Conservation (phyloP, 2,888 invertebrate genomes). For the Empis stercorea region DNA sequence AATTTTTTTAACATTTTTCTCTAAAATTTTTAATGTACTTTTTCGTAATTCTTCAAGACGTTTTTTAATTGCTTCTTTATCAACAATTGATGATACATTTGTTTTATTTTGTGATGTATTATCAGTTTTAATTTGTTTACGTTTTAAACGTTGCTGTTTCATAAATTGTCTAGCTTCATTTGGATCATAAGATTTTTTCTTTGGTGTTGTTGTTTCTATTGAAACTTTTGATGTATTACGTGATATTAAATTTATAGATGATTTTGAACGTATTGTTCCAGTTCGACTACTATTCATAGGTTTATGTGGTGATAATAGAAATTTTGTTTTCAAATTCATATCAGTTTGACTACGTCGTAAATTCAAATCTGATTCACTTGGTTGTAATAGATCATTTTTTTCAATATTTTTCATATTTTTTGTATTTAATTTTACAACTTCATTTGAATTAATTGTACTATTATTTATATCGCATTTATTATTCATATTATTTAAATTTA, state of each 20-base stretch:
- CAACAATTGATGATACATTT: constrained; percentile 4
- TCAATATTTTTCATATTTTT: no score
- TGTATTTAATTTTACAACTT: neutral
- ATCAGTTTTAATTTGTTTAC: constrained; percentile 25
- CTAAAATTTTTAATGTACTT: constrained; percentile 35
- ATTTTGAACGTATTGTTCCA: neutral
- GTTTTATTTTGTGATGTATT: constrained; percentile 1
- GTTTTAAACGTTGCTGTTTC: constrained; percentile 40
- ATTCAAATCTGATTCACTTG: no score
- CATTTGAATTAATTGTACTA: no score
- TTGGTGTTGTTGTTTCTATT: constrained; percentile 9
- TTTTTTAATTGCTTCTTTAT: constrained; percentile 35
- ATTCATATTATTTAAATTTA: no score
- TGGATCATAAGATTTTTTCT: constrained; percentile 35
- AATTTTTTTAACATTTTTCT: constrained; percentile 31
- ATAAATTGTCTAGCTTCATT: constrained; percentile 43
- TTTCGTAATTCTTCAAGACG: constrained; percentile 37
- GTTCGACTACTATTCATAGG: neutral
- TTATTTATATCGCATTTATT: no score
- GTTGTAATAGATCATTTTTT: neutral
- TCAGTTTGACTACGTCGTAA: constrained; percentile 13
- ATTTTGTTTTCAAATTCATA: constrained; percentile 2
- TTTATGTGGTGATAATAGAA: neutral
- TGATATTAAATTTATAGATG: neutral
- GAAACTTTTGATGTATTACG: constrained; percentile 16